A percentile compares a stretch with the other conserved stretches of the same genome.
Evolutionary conservation across 2,797 vertebrate species (phyloP).

Genomic region (Taeniopygia guttata): DNA sequence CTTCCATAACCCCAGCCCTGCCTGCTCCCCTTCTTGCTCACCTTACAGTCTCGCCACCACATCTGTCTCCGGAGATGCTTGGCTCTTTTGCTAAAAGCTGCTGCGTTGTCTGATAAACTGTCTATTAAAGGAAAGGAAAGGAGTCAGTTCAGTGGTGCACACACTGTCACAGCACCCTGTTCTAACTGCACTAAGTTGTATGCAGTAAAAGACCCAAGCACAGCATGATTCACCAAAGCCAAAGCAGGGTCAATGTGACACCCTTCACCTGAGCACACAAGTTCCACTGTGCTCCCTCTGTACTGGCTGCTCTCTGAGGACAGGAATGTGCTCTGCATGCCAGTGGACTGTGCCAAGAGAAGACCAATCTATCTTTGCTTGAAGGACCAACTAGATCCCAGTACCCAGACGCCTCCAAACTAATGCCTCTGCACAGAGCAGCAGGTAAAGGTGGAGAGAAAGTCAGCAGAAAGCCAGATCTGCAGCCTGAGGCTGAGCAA

Average conservation of each 20-base stretch:
- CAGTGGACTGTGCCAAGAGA: not conserved
- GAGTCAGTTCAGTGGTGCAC: not conserved
- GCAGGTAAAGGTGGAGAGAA: not conserved
- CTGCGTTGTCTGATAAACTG: conserved; percentile 96
- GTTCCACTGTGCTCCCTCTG: not conserved
- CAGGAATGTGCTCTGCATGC: not conserved
- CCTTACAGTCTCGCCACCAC: conserved; percentile 98
- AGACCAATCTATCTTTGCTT: not conserved
- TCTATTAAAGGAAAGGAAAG: conserved; percentile 76
- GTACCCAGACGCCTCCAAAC: not conserved
- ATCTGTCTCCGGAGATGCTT: conserved; percentile 96
- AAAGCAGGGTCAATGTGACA: not conserved
- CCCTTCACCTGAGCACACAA: not conserved
- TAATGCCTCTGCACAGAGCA: not conserved
- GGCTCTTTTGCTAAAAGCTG: conserved; percentile 97
- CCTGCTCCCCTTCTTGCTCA: conserved; percentile 55
- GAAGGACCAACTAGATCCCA: not conserved
- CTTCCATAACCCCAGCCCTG: not conserved
- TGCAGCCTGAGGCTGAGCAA: not conserved
- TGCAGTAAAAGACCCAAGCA: not conserved
- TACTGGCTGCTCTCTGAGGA: not conserved
- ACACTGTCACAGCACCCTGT: not conserved
- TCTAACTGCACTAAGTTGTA: not conserved
- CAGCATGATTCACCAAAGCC: not conserved
- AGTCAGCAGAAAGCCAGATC: not conserved